Conservation (phyloP, 1,140 invertebrate species). For the Bombus polaris region DNA sequence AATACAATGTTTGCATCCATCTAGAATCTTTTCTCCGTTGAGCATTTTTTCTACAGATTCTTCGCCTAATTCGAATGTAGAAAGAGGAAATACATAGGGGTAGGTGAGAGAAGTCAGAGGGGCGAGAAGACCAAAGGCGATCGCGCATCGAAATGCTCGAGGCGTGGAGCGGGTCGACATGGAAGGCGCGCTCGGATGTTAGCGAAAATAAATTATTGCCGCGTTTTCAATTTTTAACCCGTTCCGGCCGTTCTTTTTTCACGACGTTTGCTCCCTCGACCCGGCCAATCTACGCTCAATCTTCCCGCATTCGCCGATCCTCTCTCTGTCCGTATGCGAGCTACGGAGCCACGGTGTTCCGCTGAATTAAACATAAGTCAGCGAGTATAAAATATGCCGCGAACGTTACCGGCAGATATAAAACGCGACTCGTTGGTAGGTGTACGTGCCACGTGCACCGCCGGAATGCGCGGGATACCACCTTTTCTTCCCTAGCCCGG, state of each 20-base stretch:
- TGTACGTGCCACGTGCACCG: conserved; percentile 52
- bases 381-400: conserved; percentile 73
- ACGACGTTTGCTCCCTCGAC: conserved; percentile 52
- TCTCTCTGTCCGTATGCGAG: conserved; percentile 61
- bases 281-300: conserved; percentile 68
- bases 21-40: no score
- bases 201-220: conserved; percentile 56
- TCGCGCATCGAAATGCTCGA: conserved; percentile 53
- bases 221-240: conserved; percentile 56
- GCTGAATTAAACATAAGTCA: conserved; percentile 77
- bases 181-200: conserved; percentile 52
- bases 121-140: neutral
- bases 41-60: neutral
- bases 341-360: conserved; percentile 63
- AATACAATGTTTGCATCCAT: no score
- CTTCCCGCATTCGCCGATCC: conserved; percentile 61
- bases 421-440: conserved; percentile 53
- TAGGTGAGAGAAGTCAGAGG: neutral
- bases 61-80: no score
- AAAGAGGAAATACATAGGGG: neutral
- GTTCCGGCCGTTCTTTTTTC: conserved; percentile 46
- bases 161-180: conserved; percentile 49
- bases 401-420: conserved; percentile 68
- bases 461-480: conserved; percentile 13
- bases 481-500: neutral